phyloP scores from a whole-genome alignment of 2,113 vertebrate species.

The rat (Rattus norvegicus) region GRCr8 NC_086038.1:7780501-7781000 shows the following conservation, averaged over 20 bases:
- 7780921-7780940: background rate
- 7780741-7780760: background rate
- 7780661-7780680: background rate
- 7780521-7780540: background rate
- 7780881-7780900: background rate
- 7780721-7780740: background rate
- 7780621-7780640: background rate
- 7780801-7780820: background rate
- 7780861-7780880: slow-evolving; percentile 3
- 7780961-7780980: too few species aligned
- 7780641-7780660: background rate
- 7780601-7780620: background rate
- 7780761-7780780: background rate
- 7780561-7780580: background rate
- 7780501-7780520: slow-evolving; percentile 28
- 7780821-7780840: background rate
- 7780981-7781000: slow-evolving; percentile 1
- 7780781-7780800: background rate
- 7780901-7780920: background rate
- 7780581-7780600: background rate
- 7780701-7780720: background rate
- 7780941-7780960: background rate
- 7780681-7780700: background rate
- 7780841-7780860: background rate
- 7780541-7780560: slow-evolving; percentile 36